Conservation (phyloP, 2,888 invertebrate species). For the Carterocephalus palaemon region DNA sequence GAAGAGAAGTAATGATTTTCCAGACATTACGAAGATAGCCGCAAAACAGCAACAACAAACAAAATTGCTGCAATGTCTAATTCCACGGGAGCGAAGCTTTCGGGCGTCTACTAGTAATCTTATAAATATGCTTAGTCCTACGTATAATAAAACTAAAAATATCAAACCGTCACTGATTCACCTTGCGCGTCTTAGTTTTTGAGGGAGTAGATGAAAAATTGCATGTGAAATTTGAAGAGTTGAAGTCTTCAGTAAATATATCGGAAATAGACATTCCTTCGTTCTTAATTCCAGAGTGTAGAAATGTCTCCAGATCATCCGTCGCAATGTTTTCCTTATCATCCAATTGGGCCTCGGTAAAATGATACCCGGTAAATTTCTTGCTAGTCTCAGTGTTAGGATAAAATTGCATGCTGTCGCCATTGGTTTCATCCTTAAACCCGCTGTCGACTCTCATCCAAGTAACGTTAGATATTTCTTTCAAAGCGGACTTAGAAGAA, state of each 20-base stretch:
- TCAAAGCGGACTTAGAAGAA: conserved; percentile 52
- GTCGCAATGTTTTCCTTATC: conserved; percentile 58
- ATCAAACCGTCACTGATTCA: conserved; percentile 31
- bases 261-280: conserved; percentile 71
- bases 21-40: too few relatives aligned
- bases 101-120: too few relatives aligned
- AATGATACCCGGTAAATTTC: conserved; percentile 46
- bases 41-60: conserved; percentile 35
- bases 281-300: conserved; percentile 49
- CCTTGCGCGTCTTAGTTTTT: conserved; percentile 63
- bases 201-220: conserved; percentile 74
- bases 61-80: too few relatives aligned
- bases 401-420: conserved; percentile 63
- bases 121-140: conserved; percentile 33
- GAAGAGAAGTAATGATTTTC: too few relatives aligned
- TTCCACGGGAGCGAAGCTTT: too few relatives aligned
- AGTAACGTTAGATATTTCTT: conserved; percentile 67
- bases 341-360: conserved; percentile 50
- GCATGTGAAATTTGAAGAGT: conserved; percentile 66
- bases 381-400: conserved; percentile 43
- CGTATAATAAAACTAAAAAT: conserved; percentile 19
- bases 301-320: conserved; percentile 53
- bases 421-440: conserved; percentile 68
- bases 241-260: conserved; percentile 65
- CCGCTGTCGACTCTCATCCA: conserved; percentile 74